Percentiles rank a stretch among this genome's conserved stretches.
phyloP scores from a whole-genome alignment of 1,140 invertebrate genomes.

The Hyles euphorbiae region DNA sequence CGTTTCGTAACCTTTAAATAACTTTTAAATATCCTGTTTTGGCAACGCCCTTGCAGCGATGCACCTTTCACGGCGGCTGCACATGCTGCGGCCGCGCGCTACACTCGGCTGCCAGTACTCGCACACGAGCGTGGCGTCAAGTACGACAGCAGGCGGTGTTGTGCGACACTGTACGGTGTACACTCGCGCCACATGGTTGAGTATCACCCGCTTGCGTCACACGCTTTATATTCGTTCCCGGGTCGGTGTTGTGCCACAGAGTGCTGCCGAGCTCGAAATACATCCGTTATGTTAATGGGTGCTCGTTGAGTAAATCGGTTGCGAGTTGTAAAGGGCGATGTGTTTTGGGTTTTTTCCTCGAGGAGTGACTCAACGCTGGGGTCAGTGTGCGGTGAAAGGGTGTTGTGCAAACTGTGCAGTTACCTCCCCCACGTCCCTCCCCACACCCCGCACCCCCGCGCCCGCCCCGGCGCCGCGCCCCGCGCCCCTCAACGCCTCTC shows the following conservation, averaged over 20 bases:
- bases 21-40: too few species aligned
- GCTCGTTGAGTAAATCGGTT: slow-evolving; percentile 3
- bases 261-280: background rate
- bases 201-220: too few species aligned
- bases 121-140: too few species aligned
- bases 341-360: slow-evolving; percentile 20
- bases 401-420: slow-evolving; percentile 24
- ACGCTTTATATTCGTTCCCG: too few species aligned
- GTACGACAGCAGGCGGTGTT: too few species aligned
- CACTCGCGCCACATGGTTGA: too few species aligned
- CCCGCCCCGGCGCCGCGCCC: background rate
- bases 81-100: background rate
- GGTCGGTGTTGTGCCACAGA: too few species aligned
- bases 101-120: too few species aligned
- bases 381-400: slow-evolving; percentile 22
- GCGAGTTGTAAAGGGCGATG: background rate
- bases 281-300: background rate
- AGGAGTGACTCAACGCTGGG: slow-evolving; percentile 8
- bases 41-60: too few species aligned
- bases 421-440: background rate
- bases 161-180: too few species aligned
- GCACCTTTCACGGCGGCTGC: too few species aligned
- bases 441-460: background rate
- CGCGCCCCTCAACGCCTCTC: background rate
- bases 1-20: too few species aligned